Percentiles rank a stretch among this genome's conserved stretches.
phyloP scores from a whole-genome alignment of 2,888 invertebrate genomes.

The Drosophila subsilvestris region DNA sequence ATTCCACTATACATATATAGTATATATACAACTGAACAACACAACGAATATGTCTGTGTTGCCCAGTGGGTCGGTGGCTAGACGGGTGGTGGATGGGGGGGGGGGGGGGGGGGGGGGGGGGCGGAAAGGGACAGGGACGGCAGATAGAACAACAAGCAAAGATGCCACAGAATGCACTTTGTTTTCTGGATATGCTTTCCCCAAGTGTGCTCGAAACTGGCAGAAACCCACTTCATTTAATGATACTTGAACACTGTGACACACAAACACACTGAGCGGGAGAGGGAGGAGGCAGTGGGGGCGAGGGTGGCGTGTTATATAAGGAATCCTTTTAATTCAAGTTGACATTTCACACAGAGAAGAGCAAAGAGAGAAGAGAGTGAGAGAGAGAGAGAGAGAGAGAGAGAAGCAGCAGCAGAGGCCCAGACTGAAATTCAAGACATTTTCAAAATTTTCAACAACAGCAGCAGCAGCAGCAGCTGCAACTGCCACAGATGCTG shows the following conservation, averaged over 20 bases:
- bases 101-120: too few relatives aligned
- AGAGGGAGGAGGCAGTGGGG: constrained; percentile 43
- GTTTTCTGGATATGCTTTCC: constrained; percentile 83
- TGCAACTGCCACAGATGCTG: constrained; percentile 43
- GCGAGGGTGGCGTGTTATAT: constrained; percentile 66
- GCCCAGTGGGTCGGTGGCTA: neutral
- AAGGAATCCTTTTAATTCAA: constrained; percentile 82
- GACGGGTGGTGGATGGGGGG: too few relatives aligned
- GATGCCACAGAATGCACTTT: constrained; percentile 82
- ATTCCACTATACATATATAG: constrained; percentile 36
- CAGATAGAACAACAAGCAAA: constrained; percentile 66
- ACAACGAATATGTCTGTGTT: constrained; percentile 49
- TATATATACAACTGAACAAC: constrained; percentile 20
- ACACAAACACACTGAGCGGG: constrained; percentile 76
- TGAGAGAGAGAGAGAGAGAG: neutral
- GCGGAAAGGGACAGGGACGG: constrained; percentile 25
- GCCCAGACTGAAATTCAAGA: constrained; percentile 71
- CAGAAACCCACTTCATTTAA: constrained; percentile 83
- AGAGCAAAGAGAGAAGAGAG: constrained; percentile 3
- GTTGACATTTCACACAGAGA: constrained; percentile 79
- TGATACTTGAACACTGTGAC: constrained; percentile 82
- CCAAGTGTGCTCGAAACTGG: constrained; percentile 82
- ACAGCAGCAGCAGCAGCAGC: constrained; percentile 69
- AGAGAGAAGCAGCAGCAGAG: constrained; percentile 18
- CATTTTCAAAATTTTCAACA: constrained; percentile 80